phyloP scores from a whole-genome alignment of 2,113 vertebrate genomes.

The Psilopogon haemacephalus region DNA sequence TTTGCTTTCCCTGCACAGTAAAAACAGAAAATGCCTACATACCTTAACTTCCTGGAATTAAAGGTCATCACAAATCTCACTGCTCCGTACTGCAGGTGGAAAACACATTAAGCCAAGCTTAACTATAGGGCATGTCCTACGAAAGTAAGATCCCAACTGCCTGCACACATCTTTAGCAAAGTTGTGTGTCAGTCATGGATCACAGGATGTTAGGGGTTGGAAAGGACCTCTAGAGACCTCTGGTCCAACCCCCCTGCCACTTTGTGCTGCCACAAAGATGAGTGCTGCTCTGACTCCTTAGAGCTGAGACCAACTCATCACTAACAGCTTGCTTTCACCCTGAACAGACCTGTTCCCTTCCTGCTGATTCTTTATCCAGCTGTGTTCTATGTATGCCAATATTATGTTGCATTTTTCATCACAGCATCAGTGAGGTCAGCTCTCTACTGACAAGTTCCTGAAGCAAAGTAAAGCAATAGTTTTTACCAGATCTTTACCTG shows the following conservation, averaged over 20 bases:
- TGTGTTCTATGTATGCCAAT: background rate
- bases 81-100: background rate
- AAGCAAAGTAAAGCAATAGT: background rate
- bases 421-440: background rate
- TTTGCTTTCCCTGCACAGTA: background rate
- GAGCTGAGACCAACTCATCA: background rate
- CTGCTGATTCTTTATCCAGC: background rate
- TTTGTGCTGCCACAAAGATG: background rate
- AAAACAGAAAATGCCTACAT: background rate
- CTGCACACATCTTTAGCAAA: background rate
- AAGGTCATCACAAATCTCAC: background rate
- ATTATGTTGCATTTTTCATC: background rate
- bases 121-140: background rate
- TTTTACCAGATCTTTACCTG: background rate
- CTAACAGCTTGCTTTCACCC: background rate
- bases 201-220: too few species aligned
- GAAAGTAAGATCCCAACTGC: background rate
- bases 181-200: background rate
- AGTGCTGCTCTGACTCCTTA: background rate
- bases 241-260: background rate
- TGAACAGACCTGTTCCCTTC: background rate
- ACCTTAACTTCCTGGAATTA: background rate
- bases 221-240: too few species aligned
- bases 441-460: background rate
- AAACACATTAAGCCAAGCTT: background rate